Conservation (phyloP, 2,113 vertebrate genomes). For the Platichthys stellatus region DNA sequence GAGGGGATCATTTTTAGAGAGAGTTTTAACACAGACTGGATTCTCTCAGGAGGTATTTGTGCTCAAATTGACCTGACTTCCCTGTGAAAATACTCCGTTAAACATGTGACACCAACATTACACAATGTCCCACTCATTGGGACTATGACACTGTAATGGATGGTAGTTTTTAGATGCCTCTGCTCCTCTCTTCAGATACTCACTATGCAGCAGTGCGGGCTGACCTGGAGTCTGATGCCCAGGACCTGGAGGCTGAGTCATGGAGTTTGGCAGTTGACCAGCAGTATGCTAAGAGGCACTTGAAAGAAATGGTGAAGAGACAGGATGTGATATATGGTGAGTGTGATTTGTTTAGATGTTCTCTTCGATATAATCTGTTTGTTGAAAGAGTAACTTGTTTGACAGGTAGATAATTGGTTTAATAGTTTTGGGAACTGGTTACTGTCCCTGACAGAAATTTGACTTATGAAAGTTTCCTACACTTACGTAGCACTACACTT, state of each 20-base stretch:
- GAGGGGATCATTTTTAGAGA: background rate
- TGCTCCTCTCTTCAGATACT: slow-evolving; percentile 80
- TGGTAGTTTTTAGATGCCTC: background rate
- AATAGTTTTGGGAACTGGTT: background rate
- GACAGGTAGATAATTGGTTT: background rate
- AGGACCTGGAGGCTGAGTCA: slow-evolving; percentile 92
- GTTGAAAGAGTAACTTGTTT: background rate
- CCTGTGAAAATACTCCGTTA: background rate
- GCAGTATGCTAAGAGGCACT: slow-evolving; percentile 84
- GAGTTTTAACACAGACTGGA: background rate
- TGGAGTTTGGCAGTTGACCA: slow-evolving; percentile 94
- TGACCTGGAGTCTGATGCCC: slow-evolving; percentile 89
- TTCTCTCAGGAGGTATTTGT: background rate
- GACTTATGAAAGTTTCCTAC: background rate
- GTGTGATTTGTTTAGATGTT: slow-evolving; percentile 16
- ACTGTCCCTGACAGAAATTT: no score
- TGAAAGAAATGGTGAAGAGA: slow-evolving; percentile 87
- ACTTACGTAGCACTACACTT: background rate
- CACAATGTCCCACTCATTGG: background rate
- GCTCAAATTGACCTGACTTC: background rate
- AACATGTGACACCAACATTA: background rate
- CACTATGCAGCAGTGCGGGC: slow-evolving; percentile 83
- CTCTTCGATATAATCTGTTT: background rate
- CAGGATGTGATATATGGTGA: slow-evolving; percentile 97
- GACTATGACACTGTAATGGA: background rate